A percentile compares a stretch with the other conserved stretches of the same genome.
phyloP scores from a whole-genome alignment of 2,888 invertebrate genomes.

The Crioceris asparagi region DNA sequence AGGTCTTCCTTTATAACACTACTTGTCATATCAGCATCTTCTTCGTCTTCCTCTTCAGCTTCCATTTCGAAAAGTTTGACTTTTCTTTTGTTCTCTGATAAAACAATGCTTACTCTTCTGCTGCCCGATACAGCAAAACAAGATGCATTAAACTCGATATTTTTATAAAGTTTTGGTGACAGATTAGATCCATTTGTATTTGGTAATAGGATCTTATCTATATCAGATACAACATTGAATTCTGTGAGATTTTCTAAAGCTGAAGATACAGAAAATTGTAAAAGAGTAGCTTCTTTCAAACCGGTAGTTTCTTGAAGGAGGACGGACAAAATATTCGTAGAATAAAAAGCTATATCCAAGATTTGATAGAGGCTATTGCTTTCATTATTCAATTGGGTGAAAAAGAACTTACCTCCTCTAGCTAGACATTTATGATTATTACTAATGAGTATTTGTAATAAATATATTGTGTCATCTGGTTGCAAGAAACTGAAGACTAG shows the following conservation, averaged over 20 bases:
- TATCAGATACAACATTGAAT: constrained; percentile 18
- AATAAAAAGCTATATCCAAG: constrained; percentile 68
- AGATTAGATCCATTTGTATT: constrained; percentile 46
- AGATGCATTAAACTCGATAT: constrained; percentile 54
- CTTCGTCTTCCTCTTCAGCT: constrained; percentile 84
- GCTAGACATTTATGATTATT: constrained; percentile 26
- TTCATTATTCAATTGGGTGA: constrained; percentile 35
- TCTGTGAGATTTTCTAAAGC: constrained; percentile 30
- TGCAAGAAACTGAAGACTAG: constrained; percentile 45
- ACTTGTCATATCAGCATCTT: constrained; percentile 46
- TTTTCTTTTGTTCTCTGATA: constrained; percentile 68
- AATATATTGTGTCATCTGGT: constrained; percentile 40
- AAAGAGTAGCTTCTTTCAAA: constrained; percentile 25
- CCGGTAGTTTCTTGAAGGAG: constrained; percentile 46
- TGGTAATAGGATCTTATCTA: constrained; percentile 33
- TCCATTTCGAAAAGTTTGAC: constrained; percentile 88
- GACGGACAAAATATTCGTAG: constrained; percentile 58
- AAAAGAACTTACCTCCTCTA: constrained; percentile 45
- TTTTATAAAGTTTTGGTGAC: too few relatives aligned
- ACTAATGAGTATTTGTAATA: too few relatives aligned
- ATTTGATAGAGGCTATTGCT: constrained; percentile 39
- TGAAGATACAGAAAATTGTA: constrained; percentile 25
- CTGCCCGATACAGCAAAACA: constrained; percentile 77
- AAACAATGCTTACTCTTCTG: constrained; percentile 71
- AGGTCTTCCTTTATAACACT: constrained; percentile 22